Conservation (phyloP, 1,140 invertebrate genomes). For the Musca domestica region DNA sequence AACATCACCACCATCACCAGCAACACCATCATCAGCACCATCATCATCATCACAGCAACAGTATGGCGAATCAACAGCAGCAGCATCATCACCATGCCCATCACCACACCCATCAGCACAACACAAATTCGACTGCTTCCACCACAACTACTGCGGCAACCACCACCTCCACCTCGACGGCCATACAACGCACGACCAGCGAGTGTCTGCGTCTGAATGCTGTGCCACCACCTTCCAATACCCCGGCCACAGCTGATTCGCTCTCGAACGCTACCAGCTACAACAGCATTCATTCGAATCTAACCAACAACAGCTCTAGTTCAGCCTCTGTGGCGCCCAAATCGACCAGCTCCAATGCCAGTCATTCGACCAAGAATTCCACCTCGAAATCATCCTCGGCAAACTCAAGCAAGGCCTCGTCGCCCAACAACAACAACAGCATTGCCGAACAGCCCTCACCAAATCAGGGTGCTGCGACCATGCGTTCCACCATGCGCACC, state of each 20-base stretch:
- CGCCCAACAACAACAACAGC: conserved; percentile 46
- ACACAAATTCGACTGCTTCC: conserved; percentile 26
- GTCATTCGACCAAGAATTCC: conserved; percentile 19
- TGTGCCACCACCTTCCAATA: conserved; percentile 19
- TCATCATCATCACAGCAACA: conserved; percentile 27
- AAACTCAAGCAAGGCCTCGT: conserved; percentile 34
- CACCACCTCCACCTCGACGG: conserved; percentile 49
- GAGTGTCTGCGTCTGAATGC: conserved; percentile 67
- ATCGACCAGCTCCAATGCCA: conserved; percentile 34
- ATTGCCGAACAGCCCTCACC: conserved; percentile 6
- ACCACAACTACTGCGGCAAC: conserved; percentile 19
- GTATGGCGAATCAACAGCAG: conserved; percentile 28
- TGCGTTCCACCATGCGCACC: conserved; percentile 18
- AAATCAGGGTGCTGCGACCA: conserved; percentile 8
- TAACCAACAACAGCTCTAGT: conserved; percentile 26
- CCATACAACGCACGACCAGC: conserved; percentile 73
- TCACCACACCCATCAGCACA: conserved; percentile 30
- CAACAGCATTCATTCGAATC: conserved; percentile 28
- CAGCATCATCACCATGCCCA: conserved; percentile 32
- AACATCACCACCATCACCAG: conserved; percentile 32
- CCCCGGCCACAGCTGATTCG: conserved; percentile 15
- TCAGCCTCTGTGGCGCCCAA: conserved; percentile 49
- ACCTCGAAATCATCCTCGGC: conserved; percentile 28
- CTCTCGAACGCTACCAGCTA: conserved; percentile 28
- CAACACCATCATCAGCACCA: conserved; percentile 40